Conservation (phyloP, 2,113 vertebrate genomes). For the Spea bombifrons region DNA sequence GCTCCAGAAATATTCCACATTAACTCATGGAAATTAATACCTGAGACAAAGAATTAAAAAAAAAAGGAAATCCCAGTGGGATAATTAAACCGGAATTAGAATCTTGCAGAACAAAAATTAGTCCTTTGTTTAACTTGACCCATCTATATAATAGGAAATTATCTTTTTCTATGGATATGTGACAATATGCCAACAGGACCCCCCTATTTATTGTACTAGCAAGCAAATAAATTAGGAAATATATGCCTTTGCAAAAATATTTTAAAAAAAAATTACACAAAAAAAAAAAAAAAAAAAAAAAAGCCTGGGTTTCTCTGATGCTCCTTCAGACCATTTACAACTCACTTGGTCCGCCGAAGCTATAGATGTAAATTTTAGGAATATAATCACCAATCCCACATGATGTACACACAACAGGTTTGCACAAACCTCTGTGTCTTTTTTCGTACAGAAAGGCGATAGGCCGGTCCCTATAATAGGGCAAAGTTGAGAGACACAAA, state of each 20-base stretch:
- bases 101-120: conserved; percentile 2
- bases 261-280: not conserved
- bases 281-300: not conserved
- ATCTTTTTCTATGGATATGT: not conserved
- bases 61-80: not conserved
- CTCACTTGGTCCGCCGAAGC: too few species aligned
- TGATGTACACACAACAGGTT: too few species aligned
- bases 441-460: too few species aligned
- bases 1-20: conserved; percentile 38
- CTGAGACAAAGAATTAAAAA: conserved; percentile 40
- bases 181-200: not conserved
- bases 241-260: not conserved
- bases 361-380: too few species aligned
- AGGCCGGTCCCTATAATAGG: too few species aligned
- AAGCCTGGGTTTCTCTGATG: too few species aligned
- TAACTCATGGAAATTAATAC: conserved; percentile 45
- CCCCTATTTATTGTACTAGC: not conserved
- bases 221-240: not conserved
- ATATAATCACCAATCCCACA: too few species aligned
- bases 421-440: too few species aligned
- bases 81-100: not conserved
- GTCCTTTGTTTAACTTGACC: not conserved
- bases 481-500: too few species aligned
- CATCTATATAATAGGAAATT: not conserved
- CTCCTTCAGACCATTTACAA: too few species aligned